Percentiles rank a stretch among this genome's conserved stretches.
phyloP scores from a whole-genome alignment of 2,797 vertebrate genomes.

The Cossypha caffra region DNA sequence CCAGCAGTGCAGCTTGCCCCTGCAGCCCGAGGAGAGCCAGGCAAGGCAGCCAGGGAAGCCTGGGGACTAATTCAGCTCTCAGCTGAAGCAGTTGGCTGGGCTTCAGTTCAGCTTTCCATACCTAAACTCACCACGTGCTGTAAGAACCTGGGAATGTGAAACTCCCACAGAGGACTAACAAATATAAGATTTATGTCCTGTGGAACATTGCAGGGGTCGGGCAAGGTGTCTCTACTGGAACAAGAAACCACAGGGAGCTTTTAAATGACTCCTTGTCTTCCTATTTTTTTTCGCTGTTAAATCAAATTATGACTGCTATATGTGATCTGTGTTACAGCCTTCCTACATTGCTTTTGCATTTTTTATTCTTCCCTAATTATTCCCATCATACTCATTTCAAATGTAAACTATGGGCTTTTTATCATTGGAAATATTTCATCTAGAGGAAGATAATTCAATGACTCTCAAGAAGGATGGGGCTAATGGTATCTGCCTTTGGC shows the following conservation, averaged over 20 bases:
- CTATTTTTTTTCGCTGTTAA: background rate
- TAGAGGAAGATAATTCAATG: background rate
- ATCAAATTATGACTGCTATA: background rate
- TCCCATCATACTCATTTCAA: background rate
- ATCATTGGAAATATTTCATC: background rate
- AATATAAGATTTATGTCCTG: background rate
- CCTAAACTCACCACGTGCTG: fast-evolving
- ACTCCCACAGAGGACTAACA: background rate
- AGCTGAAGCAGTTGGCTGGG: background rate
- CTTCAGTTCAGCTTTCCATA: background rate
- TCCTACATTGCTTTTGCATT: background rate
- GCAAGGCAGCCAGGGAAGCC: background rate
- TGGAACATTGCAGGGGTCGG: background rate
- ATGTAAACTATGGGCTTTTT: background rate
- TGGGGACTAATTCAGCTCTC: background rate
- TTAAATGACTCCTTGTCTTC: background rate
- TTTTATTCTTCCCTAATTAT: background rate
- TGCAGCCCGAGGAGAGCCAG: background rate
- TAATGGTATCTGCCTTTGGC: background rate
- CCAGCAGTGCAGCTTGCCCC: background rate
- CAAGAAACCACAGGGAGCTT: background rate
- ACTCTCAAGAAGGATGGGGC: background rate
- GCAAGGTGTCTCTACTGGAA: background rate
- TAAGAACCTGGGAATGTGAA: background rate
- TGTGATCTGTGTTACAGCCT: background rate